Evolutionary conservation across 2,888 invertebrate species (phyloP).

Genomic region (Stenolophus ochropezus): DNA sequence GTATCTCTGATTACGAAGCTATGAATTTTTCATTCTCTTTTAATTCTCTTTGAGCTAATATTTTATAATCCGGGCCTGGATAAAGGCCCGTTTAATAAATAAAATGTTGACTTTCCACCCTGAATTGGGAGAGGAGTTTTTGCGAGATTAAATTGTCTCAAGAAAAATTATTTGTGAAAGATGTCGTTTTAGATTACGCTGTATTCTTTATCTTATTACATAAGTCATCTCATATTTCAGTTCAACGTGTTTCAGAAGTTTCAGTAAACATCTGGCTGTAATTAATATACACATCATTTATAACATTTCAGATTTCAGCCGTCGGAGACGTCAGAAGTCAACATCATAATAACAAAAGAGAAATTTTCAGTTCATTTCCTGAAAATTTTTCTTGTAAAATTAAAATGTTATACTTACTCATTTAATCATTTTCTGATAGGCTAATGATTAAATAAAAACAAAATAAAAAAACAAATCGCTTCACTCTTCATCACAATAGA

Average conservation of each 20-base stretch:
- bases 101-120: not conserved
- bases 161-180: not conserved
- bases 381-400: not conserved
- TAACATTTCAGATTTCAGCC: not conserved
- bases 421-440: constrained; percentile 49
- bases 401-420: constrained; percentile 34
- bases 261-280: not conserved
- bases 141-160: not conserved
- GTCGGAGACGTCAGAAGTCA: not conserved
- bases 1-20: not conserved
- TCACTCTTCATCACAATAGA: constrained; percentile 7
- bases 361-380: not conserved
- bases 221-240: not conserved
- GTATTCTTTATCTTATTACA: not conserved
- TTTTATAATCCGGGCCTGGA: no score
- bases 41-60: no score
- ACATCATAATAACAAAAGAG: no score
- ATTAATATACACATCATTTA: not conserved
- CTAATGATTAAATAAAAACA: constrained; percentile 16
- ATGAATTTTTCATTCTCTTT: not conserved
- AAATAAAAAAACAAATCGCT: not conserved
- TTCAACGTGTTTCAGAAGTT: not conserved
- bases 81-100: no score
- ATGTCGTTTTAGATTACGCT: not conserved
- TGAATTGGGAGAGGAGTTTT: not conserved